Base-by-base conservation (phyloP, 2,113 vertebrate species). In the Channa argus region DNA sequence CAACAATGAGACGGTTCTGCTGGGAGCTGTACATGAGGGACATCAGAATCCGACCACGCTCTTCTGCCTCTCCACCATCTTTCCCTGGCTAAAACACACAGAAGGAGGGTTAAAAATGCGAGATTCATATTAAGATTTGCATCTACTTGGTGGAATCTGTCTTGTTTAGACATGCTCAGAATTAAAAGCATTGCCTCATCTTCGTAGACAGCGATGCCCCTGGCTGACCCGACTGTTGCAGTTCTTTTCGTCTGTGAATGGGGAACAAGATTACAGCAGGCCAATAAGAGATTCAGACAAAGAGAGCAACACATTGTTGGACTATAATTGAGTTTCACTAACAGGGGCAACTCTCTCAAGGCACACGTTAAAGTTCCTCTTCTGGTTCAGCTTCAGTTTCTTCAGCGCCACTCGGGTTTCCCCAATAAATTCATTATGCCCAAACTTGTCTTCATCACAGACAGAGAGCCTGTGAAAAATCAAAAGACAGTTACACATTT, bases 391-490 rank as follows among this genome's bases (percentile, higher is more conserved):
- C 88, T 99, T 99, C 83, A 99, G 89, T 50, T 98, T 99, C 94
- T 99, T 99, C 87, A 99, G 93, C 0, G 96, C 96, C 91, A 99
- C 96, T 66, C 98, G 89, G 6, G 97, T 98, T 93, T 99, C 98
- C 3, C 98, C 98, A 0, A 99, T 99, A 44, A 99, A 99, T 80
- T 99, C 98, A 2, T 99, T 99, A 75, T 99, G 98, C 53, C 97
- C 97, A 7, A 99, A 99, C 82, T 98, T 99, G 91, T 99, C 98
- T 85, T 99, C 98, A 8, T 99, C 98, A 0, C 97, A 98, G 71
- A 99, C 97, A 0, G 98, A 98, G 81, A 99, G 94, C 94, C 98
- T 99, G 91, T 1, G 58, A 7, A 74, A 74, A 75, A 80, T 33
- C 3, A 65, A 64, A 64, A 11, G 15, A 51, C 11, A 39, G 1